phyloP scores from a whole-genome alignment of 2,113 vertebrate genomes.

The Sander lucioperca region DNA sequence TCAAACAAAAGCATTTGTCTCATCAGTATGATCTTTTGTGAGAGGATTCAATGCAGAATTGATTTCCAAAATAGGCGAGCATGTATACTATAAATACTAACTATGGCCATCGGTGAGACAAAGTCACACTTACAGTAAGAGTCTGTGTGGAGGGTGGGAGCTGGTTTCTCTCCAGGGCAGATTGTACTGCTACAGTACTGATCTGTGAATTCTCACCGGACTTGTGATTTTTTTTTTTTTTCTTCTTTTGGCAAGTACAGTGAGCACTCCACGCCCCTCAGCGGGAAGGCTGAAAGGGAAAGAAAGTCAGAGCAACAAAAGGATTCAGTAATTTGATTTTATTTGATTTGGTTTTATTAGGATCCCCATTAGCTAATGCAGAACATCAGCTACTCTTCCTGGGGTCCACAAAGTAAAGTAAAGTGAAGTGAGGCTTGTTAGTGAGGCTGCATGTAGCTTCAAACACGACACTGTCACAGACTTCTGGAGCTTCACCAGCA shows the following conservation, averaged over 20 bases:
- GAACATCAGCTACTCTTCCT: too few relatives aligned
- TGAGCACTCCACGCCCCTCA: slow-evolving; percentile 22
- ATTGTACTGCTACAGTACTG: slow-evolving; percentile 46
- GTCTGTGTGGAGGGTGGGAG: slow-evolving; percentile 16
- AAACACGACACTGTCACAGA: not conserved
- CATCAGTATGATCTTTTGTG: slow-evolving; percentile 1
- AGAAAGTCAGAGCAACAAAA: slow-evolving; percentile 33
- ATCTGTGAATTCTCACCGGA: slow-evolving; percentile 68
- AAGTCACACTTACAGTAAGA: not conserved
- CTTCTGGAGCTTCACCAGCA: not conserved
- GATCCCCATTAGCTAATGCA: too few relatives aligned
- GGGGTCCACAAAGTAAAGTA: not conserved
- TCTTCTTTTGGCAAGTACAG: slow-evolving; percentile 51
- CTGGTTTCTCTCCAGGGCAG: slow-evolving; percentile 42
- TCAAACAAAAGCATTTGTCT: slow-evolving; percentile 28
- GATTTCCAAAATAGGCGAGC: slow-evolving; percentile 5
- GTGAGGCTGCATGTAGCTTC: slow-evolving; percentile 23
- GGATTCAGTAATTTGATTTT: not conserved
- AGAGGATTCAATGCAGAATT: not conserved
- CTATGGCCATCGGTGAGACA: not conserved
- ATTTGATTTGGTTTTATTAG: too few relatives aligned
- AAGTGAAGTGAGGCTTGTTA: slow-evolving; percentile 3
- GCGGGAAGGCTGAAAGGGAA: slow-evolving; percentile 31
- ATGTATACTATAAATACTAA: slow-evolving; percentile 29
- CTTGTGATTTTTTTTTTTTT: slow-evolving; percentile 58